Conservation (phyloP, 2,888 invertebrate genomes). For the Celastrina argiolus region DNA sequence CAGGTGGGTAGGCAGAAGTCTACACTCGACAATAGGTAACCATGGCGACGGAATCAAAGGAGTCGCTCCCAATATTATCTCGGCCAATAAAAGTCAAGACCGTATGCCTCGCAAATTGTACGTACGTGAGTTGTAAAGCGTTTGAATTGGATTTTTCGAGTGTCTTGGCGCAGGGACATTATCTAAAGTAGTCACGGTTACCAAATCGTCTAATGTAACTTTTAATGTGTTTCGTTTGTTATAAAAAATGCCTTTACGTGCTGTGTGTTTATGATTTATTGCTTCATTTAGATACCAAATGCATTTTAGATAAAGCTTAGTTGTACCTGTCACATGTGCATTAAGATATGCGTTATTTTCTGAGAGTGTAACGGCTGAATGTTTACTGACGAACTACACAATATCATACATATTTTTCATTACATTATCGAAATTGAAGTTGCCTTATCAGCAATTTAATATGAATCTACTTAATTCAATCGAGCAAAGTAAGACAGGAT, state of each 20-base stretch:
- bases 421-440: too few relatives aligned
- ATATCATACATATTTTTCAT: too few relatives aligned
- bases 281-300: not conserved
- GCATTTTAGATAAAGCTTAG: not conserved
- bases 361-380: too few relatives aligned
- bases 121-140: constrained; percentile 41
- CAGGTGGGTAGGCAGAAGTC: constrained; percentile 33
- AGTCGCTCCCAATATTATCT: constrained; percentile 51
- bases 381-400: too few relatives aligned
- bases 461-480: not conserved
- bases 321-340: not conserved
- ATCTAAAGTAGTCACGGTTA: constrained; percentile 29
- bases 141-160: constrained; percentile 48
- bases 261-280: not conserved
- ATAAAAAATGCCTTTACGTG: not conserved
- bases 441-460: too few relatives aligned
- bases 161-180: constrained; percentile 34
- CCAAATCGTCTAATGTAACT: constrained; percentile 27
- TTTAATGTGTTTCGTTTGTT: constrained; percentile 18
- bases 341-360: too few relatives aligned
- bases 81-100: constrained; percentile 60
- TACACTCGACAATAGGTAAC: constrained; percentile 36
- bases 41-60: constrained; percentile 39
- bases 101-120: constrained; percentile 50
- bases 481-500: not conserved